Conservation (phyloP, 2,797 vertebrate species). For the Helostoma temminkii region DNA sequence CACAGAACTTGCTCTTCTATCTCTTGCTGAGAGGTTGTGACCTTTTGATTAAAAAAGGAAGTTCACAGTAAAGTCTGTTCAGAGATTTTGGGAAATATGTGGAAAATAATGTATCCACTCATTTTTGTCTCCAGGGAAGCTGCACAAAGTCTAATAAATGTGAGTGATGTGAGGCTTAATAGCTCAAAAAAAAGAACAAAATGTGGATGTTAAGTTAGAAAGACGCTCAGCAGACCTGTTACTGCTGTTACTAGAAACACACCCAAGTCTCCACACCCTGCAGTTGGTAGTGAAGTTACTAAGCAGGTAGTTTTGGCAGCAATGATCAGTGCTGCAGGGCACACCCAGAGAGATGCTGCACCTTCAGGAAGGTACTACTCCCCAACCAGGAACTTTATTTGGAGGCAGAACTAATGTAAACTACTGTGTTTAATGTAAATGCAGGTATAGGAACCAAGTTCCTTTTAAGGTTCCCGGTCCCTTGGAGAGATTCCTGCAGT, state of each 20-base stretch:
- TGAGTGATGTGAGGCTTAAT: neutral
- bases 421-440: too few species aligned
- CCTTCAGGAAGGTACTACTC: too few species aligned
- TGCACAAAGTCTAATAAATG: neutral
- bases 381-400: too few species aligned
- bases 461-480: too few species aligned
- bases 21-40: neutral
- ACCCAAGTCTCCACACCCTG: too few species aligned
- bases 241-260: neutral
- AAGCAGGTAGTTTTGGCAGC: too few species aligned
- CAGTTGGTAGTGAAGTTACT: too few species aligned
- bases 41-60: conserved; percentile 7
- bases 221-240: neutral
- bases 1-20: neutral
- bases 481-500: too few species aligned
- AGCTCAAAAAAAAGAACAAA: neutral
- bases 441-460: too few species aligned
- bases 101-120: too few species aligned
- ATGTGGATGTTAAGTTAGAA: neutral
- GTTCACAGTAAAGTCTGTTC: neutral
- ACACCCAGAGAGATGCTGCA: neutral
- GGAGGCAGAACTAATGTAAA: too few species aligned
- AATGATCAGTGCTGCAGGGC: too few species aligned
- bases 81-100: neutral
- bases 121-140: neutral